Evolutionary conservation across 2,888 invertebrate genomes (phyloP).

Genomic region (Brachylomia viminalis): DNA sequence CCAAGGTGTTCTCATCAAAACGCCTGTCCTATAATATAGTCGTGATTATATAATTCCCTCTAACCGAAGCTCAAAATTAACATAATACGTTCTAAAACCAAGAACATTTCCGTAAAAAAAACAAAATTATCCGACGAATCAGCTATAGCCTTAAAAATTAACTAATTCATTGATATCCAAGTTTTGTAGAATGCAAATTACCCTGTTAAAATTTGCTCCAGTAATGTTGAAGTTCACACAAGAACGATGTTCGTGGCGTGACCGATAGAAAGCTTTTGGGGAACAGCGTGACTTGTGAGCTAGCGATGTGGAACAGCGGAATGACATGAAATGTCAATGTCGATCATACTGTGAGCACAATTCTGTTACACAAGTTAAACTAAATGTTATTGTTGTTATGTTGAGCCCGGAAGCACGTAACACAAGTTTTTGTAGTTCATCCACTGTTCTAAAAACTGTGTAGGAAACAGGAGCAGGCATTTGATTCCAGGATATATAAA

Average conservation of each 20-base stretch:
- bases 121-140: not conserved
- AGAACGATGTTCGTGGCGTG: slow-evolving; percentile 41
- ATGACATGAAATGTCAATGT: slow-evolving; percentile 73
- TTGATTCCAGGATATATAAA: no score
- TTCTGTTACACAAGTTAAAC: slow-evolving; percentile 15
- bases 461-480: no score
- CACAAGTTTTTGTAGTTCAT: not conserved
- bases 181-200: not conserved
- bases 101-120: not conserved
- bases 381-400: not conserved
- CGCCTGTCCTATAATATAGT: not conserved
- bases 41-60: not conserved
- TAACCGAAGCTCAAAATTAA: not conserved
- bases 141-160: not conserved
- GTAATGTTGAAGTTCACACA: slow-evolving; percentile 49
- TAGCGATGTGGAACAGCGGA: slow-evolving; percentile 54
- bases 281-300: slow-evolving; percentile 55
- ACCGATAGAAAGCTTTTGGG: slow-evolving; percentile 55
- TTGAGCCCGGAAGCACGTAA: not conserved
- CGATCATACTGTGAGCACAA: slow-evolving; percentile 19
- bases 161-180: not conserved
- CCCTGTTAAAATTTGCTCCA: slow-evolving; percentile 27
- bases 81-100: not conserved
- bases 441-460: not conserved
- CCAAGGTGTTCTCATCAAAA: slow-evolving; percentile 3